A percentile compares a stretch with the other conserved stretches of the same genome.
Conservation (phyloP, 2,797 vertebrate species). For the Tinamus major region DNA sequence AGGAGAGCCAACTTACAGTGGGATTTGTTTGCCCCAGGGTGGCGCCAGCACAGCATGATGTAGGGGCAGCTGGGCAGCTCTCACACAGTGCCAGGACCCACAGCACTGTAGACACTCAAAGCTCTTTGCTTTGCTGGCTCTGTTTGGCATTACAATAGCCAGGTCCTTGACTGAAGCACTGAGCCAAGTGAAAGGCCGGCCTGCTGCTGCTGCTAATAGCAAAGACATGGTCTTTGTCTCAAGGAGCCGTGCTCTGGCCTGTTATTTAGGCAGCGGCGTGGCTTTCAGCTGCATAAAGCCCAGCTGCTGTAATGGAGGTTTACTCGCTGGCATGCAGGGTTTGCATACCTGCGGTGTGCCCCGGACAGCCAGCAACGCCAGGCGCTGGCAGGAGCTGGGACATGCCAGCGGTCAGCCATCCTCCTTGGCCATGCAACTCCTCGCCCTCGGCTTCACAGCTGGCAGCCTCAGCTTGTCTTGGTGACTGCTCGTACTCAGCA, state of each 20-base stretch:
- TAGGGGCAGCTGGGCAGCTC: background rate
- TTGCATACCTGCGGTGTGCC: fast-evolving
- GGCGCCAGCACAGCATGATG: background rate
- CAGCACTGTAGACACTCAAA: background rate
- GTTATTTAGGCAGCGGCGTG: background rate
- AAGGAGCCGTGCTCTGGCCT: background rate
- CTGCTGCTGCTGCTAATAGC: background rate
- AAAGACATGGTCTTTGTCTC: background rate
- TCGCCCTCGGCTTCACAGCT: fast-evolving
- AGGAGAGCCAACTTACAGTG: background rate
- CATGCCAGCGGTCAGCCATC: background rate
- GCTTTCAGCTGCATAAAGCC: background rate
- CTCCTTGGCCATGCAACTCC: background rate
- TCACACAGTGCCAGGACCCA: background rate
- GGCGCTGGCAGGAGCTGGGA: background rate
- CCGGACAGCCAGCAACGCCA: background rate
- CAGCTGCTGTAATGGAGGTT: background rate
- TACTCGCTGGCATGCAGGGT: background rate
- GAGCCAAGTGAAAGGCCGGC: background rate
- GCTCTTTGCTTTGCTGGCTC: background rate
- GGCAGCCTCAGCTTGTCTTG: background rate
- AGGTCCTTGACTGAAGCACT: background rate
- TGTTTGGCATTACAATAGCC: background rate
- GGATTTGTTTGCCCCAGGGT: background rate
- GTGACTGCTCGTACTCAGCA: background rate